A percentile compares a stretch with the other conserved stretches of the same genome.
Conservation (phyloP, 2,888 invertebrate species). For the Polyommatus iphigenia region DNA sequence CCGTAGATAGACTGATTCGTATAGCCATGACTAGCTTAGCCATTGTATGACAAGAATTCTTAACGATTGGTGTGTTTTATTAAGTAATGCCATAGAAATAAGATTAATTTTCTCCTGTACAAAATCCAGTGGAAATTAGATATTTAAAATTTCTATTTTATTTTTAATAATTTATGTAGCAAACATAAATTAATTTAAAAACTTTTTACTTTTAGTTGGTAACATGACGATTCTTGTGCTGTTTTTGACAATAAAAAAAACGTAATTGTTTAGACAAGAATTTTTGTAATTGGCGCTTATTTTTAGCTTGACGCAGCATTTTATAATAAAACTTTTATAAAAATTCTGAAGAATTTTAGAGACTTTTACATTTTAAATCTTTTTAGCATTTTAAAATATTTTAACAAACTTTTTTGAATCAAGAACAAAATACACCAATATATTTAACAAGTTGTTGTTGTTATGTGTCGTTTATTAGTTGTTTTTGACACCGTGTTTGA, state of each 20-base stretch:
- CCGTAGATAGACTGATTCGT: constrained; percentile 74
- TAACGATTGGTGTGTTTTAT: constrained; percentile 29
- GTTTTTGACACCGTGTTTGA: constrained; percentile 66
- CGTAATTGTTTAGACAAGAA: constrained; percentile 15
- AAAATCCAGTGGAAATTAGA: constrained; percentile 16
- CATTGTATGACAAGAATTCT: constrained; percentile 49
- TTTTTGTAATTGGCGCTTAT: neutral
- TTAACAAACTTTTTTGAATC: neutral
- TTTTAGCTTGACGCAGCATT: neutral
- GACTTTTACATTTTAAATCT: neutral
- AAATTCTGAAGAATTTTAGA: neutral
- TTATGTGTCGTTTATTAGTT: constrained; percentile 68
- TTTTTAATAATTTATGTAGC: constrained; percentile 22
- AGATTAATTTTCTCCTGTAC: constrained; percentile 9
- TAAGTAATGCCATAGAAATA: constrained; percentile 7
- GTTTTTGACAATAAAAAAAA: constrained; percentile 21
- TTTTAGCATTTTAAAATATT: neutral
- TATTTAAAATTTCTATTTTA: neutral
- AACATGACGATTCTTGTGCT: constrained; percentile 5
- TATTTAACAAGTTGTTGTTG: constrained; percentile 63
- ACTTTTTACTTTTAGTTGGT: neutral
- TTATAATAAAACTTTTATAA: neutral
- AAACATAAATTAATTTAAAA: constrained; percentile 24
- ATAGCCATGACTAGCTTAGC: constrained; percentile 66
- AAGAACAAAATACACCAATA: constrained; percentile 31